Conservation (phyloP, 2,888 invertebrate species). For the Acanthopleura granulata region DNA sequence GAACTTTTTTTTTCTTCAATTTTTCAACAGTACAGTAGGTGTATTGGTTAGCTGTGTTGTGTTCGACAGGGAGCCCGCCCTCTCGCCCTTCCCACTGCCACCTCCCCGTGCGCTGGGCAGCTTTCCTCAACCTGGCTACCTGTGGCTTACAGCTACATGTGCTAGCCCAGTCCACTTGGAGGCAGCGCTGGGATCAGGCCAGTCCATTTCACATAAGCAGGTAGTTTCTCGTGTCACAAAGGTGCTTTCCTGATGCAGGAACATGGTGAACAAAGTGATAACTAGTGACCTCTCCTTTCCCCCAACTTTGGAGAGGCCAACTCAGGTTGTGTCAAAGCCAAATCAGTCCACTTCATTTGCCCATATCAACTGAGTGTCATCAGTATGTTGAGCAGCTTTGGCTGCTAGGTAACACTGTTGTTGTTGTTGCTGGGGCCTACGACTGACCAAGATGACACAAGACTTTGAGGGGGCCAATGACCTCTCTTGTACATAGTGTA, state of each 20-base stretch:
- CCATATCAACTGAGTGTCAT: not conserved
- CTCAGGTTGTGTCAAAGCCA: constrained; percentile 11
- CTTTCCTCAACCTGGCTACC: not conserved
- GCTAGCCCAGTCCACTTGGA: no score
- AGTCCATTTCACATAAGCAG: not conserved
- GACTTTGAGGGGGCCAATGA: no score
- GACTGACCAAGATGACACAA: no score
- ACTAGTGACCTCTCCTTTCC: not conserved
- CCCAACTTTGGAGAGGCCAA: constrained; percentile 1
- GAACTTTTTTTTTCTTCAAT: no score
- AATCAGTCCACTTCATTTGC: constrained; percentile 4
- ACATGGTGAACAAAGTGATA: constrained; percentile 12
- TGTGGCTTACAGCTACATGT: not conserved
- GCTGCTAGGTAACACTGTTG: no score
- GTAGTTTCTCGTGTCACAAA: constrained; percentile 8
- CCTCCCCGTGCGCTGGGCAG: constrained; percentile 3
- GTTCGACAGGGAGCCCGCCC: not conserved
- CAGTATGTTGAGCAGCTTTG: not conserved
- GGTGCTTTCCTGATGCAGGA: constrained; percentile 11
- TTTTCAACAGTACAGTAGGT: no score
- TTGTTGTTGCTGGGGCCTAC: no score
- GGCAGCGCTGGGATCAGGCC: not conserved
- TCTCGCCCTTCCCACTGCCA: not conserved
- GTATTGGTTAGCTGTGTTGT: no score
- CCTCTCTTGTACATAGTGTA: not conserved